Percentiles rank a stretch among this genome's conserved stretches.
Evolutionary conservation across 2,113 vertebrate species (phyloP).

Genomic region (Morone chrysops): DNA sequence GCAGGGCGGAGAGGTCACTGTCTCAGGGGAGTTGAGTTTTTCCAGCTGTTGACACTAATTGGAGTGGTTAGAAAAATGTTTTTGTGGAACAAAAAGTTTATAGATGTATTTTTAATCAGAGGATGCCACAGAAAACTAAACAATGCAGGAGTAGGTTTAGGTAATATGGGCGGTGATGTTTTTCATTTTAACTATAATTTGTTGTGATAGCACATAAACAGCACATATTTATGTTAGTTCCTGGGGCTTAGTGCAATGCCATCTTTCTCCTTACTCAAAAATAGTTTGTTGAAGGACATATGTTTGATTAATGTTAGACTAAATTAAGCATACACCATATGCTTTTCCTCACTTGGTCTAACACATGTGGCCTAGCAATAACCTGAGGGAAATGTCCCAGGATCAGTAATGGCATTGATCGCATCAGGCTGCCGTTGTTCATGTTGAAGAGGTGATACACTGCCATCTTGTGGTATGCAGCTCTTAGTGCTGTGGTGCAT

Average conservation of each 20-base stretch:
- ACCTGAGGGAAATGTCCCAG: constrained; percentile 27
- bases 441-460: constrained; percentile 51
- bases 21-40: constrained; percentile 45
- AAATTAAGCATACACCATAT: neutral
- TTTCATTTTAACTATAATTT: neutral
- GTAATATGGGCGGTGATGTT: neutral
- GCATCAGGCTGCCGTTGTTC: neutral
- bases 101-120: constrained; percentile 31
- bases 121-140: neutral
- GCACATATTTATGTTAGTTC: no score
- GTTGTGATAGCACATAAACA: neutral
- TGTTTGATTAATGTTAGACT: constrained; percentile 24
- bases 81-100: constrained; percentile 44
- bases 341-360: neutral
- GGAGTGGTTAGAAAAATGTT: constrained; percentile 53
- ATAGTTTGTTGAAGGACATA: neutral
- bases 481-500: neutral
- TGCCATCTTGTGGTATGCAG: constrained; percentile 75
- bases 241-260: neutral
- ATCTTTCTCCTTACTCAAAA: neutral
- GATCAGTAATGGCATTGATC: constrained; percentile 27
- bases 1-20: constrained; percentile 33
- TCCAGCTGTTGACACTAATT: constrained; percentile 48
- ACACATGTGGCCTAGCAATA: constrained; percentile 16
- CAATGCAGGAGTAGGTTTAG: constrained; percentile 43